phyloP scores from a whole-genome alignment of 2,797 vertebrate species.

The Pelodytes ibericus region DNA sequence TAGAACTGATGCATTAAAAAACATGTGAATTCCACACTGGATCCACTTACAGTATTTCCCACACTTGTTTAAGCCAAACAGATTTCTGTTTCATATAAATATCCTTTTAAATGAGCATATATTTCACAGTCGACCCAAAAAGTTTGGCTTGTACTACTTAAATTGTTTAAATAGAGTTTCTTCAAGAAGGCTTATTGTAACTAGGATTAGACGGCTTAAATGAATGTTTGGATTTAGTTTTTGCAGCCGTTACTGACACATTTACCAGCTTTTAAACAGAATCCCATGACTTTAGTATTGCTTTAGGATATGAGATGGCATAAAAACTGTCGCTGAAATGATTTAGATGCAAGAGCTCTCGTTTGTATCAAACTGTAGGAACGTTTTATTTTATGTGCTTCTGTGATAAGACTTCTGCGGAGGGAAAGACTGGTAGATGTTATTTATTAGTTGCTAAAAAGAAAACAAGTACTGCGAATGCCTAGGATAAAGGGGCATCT shows the following conservation, averaged over 20 bases:
- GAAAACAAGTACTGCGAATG: not conserved
- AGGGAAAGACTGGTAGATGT: not conserved
- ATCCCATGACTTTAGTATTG: not conserved
- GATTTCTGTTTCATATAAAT: not conserved
- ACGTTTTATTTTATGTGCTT: not conserved
- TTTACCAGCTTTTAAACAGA: conserved; percentile 14
- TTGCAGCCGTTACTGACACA: not conserved
- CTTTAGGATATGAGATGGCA: not conserved
- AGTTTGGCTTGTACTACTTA: not conserved
- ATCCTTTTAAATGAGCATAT: not conserved
- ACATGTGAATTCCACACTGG: not conserved
- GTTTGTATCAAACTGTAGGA: not conserved
- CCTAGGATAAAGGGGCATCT: not conserved
- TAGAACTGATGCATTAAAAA: no score
- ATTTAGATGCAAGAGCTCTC: conserved; percentile 3
- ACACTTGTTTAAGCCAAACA: not conserved
- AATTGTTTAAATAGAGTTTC: not conserved
- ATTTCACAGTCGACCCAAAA: not conserved
- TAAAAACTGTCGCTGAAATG: not conserved
- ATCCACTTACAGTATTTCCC: not conserved
- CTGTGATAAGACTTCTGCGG: not conserved
- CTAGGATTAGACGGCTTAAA: not conserved
- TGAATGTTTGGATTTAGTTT: conserved; percentile 11
- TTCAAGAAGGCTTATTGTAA: conserved; percentile 9
- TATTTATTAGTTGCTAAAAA: not conserved